Base-by-base conservation (phyloP, 2,888 invertebrate genomes). In the Epinotia ramella region DNA sequence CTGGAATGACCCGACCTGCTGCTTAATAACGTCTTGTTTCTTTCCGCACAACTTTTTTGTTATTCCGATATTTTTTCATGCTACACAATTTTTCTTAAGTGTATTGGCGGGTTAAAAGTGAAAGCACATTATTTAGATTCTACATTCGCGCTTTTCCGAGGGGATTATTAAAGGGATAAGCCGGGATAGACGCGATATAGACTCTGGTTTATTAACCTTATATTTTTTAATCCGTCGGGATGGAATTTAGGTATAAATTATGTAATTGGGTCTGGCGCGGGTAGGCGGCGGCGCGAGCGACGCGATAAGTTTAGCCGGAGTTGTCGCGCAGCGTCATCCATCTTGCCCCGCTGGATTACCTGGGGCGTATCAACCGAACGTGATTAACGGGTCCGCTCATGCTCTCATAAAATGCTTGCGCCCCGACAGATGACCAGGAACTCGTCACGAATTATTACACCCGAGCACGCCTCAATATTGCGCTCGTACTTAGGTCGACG, bases 21-120 rank as follows among this genome's bases (percentile, higher is more conserved):
- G 87, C 85, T 89, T 91, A 90, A 90, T 91, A 89, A 87, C 88
- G 86, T 84, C 88, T 86, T 88, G 88, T 88, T 90, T 89, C 88
- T 86, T 88, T 87, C 81, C 81, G 83, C 80, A 80, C 82, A 85
- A 85, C 82, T 83, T 82, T 81, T 90, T 91, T 89, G 88, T 90
- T 89, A 89, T 84, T 69, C n/a, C 33, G 2, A 53, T 33, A 28
- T 49, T 44, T 57, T 68, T 59, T 57, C 57, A 24, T 57, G 20
- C 7, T 12, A 16, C 40, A 49, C 53, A 2, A 24, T 12, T 2
- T 5, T 28, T 28, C 57, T 0, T 12, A 57, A 57, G 13, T 57
- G 20, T 57, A 57, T 67, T 33, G 56, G 9, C 56, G 11, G 57
- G 57, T 67, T 40, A 59, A 68, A 68, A 57, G 20, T 59, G 68